These are phyloP conservation scores for Amphilophus citrinellus DNA, from an alignment of 2,113 vertebrate species.

Conservation along the genomic window DNA sequence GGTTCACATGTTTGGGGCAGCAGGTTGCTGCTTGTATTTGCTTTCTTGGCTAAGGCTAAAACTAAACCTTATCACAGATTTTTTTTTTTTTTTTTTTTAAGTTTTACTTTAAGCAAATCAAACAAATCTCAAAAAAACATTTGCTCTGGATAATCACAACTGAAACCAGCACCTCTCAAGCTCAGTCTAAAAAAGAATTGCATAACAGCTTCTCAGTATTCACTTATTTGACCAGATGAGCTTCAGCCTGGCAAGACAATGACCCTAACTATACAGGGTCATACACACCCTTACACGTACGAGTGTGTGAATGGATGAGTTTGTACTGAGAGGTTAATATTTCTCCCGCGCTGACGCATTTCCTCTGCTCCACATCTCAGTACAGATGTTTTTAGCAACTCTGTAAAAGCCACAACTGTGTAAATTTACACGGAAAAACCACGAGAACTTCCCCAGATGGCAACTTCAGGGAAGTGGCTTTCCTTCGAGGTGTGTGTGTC, in stretches of 20 bases:
- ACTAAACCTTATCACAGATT: not conserved
- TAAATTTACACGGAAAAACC: slow-evolving; percentile 67
- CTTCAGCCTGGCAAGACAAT: not conserved
- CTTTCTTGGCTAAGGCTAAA: not conserved
- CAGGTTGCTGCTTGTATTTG: slow-evolving; percentile 12
- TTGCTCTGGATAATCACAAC: not conserved
- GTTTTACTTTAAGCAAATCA: not conserved
- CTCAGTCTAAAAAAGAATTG: not conserved
- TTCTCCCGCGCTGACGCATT: slow-evolving; percentile 59
- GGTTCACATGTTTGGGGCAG: slow-evolving; percentile 4
- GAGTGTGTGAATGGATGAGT: slow-evolving; percentile 59
- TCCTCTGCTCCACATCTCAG: slow-evolving; percentile 38
- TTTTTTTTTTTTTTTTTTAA: too few species aligned
- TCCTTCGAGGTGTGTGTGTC: slow-evolving; percentile 28
- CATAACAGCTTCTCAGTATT: not conserved
- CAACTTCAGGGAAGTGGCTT: slow-evolving; percentile 58
- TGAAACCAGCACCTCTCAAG: not conserved
- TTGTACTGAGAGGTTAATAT: slow-evolving; percentile 47
- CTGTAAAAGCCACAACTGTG: slow-evolving; percentile 63
- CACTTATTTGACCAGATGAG: not conserved
- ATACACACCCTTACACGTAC: slow-evolving; percentile 5
- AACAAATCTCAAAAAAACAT: not conserved
- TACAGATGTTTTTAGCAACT: slow-evolving; percentile 55
- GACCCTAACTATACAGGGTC: slow-evolving; percentile 21
- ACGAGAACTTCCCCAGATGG: slow-evolving; percentile 59